These are phyloP conservation scores for Mastigias papua DNA, from an alignment of 30 jellyfish, hydroid and myxozoan species.

Conservation along the genomic window DNA sequence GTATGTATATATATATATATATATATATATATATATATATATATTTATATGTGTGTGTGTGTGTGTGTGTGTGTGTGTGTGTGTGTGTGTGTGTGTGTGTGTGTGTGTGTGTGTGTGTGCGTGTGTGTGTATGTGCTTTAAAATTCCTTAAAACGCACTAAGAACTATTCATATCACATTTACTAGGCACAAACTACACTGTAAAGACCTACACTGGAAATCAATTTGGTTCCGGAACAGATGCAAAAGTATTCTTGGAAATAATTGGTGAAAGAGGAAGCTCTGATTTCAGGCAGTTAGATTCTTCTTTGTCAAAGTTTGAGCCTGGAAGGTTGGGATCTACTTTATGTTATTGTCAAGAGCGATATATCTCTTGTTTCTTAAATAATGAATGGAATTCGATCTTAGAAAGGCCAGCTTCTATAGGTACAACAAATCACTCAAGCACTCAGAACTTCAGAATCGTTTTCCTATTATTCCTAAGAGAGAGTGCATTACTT, in stretches of 20 bases:
- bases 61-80: too few relatives aligned
- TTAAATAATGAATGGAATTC: background rate
- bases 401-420: background rate
- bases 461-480: too few relatives aligned
- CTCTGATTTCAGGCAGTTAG: constrained; percentile 93
- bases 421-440: too few relatives aligned
- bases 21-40: too few relatives aligned
- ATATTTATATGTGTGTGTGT: too few relatives aligned
- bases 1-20: too few relatives aligned
- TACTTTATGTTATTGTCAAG: background rate
- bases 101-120: too few relatives aligned
- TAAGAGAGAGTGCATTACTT: too few relatives aligned
- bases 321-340: constrained; percentile 93
- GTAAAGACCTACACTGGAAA: constrained; percentile 91
- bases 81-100: too few relatives aligned
- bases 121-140: too few relatives aligned
- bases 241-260: constrained; percentile 88
- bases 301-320: constrained; percentile 54
- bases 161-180: background rate
- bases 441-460: too few relatives aligned
- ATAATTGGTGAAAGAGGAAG: constrained; percentile 92
- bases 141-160: background rate
- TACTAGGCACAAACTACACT: constrained; percentile 87
- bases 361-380: background rate
- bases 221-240: constrained; percentile 94